These are phyloP conservation scores for Cavia porcellus DNA, from an alignment of 2,113 vertebrate genomes.

Conservation along the genomic window DNA sequence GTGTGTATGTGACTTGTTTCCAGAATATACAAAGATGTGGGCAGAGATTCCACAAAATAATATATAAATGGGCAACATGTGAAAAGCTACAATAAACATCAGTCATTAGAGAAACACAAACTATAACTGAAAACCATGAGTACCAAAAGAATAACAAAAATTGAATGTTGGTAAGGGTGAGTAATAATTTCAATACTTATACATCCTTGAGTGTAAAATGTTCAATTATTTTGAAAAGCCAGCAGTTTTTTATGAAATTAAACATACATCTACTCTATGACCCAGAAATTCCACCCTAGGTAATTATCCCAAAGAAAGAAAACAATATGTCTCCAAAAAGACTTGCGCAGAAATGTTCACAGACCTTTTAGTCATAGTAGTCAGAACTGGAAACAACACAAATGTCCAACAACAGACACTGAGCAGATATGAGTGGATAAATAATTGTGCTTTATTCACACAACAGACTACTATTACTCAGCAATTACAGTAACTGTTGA, in stretches of 20 bases:
- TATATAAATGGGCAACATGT: background rate
- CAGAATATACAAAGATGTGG: conserved; percentile 3
- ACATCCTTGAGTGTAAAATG: background rate
- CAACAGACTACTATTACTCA: background rate
- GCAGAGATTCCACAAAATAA: background rate
- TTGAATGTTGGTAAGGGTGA: conserved; percentile 29
- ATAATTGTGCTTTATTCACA: background rate
- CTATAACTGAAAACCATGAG: background rate
- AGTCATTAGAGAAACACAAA: background rate
- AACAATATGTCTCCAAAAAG: conserved; percentile 43
- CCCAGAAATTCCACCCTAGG: conserved; percentile 20
- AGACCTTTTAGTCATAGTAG: conserved; percentile 46
- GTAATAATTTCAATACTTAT: background rate
- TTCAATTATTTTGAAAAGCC: conserved; percentile 32
- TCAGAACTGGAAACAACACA: conserved; percentile 40
- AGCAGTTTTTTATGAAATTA: conserved; percentile 39
- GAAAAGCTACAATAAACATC: background rate
- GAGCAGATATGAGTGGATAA: background rate
- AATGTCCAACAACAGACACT: background rate
- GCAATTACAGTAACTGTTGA: conserved; percentile 2
- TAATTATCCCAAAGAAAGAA: conserved; percentile 66
- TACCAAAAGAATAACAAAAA: conserved; percentile 19
- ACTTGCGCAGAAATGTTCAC: background rate
- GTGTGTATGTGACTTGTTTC: background rate
- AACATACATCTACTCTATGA: conserved; percentile 1